Evolutionary conservation across 2,888 invertebrate species (phyloP), one percentile per base, ranked within the genome.

Genomic region (Tachystola acroxantha): DNA sequence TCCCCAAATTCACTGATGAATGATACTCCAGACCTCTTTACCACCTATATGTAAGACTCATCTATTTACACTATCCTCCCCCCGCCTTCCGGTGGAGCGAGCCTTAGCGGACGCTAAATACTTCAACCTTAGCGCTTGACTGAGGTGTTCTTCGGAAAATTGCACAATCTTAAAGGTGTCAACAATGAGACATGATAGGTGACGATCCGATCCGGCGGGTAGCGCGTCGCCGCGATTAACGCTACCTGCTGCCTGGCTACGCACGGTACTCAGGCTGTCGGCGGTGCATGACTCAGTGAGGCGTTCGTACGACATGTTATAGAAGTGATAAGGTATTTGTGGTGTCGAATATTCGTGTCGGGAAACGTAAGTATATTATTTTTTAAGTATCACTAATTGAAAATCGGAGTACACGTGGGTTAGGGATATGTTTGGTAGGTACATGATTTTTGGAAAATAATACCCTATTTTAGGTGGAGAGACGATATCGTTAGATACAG

Each of bases 21-120:
- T 84, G 81, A 68, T 72, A 63, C 66, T 80, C 81, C 80, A 77
- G 77, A 78, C 67, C 70, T 62, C 64, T 64, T 67, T 58, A 65
- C 56, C 69, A 77, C 77, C 64, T 86, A 80, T 86, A 84, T 75
- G 84, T 85, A 82, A 78, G 74, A 59, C 55, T 77, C 77, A 79
- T 74, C 70, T 86, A 84, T 86, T 86, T 81, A 74, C 86, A 78
- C 71, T 82, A 76, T 59, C 70, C 78, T 75, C 81, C 85, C 85
- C 82, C 81, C 85, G 74, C 82, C 64, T 72, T 71, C 72, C 74
- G 72, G 67, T 66, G 70, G 64, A 63, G 42, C 47, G 56, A 69
- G 67, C 74, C 73, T 78, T 72, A 73, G 69, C 66, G 64, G 59
- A 65, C 71, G 86, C 86, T 86, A 86, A 86, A 79, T 77, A 76